These are phyloP conservation scores for Prolemur simus DNA, from an alignment of 2,113 vertebrate species.

Conservation along the genomic window DNA sequence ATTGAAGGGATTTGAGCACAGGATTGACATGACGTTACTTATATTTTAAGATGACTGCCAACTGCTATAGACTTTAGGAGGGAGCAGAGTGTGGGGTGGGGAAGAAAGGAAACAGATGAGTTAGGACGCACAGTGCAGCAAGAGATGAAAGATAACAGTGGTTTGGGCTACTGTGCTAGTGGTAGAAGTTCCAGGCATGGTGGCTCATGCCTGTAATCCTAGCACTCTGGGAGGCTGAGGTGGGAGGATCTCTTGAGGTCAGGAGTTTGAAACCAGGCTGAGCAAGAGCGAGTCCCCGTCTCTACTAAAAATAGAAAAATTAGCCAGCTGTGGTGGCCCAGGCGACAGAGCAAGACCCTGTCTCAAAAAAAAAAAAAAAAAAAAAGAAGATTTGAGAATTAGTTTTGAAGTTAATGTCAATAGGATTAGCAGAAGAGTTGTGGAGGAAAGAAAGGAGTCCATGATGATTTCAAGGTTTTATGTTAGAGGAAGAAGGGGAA, in stretches of 20 bases:
- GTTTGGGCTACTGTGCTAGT: too few relatives aligned
- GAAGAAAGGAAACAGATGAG: background rate
- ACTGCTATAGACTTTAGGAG: background rate
- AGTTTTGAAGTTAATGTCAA: background rate
- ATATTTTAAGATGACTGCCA: background rate
- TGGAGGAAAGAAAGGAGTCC: background rate
- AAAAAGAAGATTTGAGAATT: background rate
- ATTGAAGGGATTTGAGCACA: background rate
- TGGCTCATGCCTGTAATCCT: too few relatives aligned
- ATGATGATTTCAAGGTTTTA: slow-evolving; percentile 21
- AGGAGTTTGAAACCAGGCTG: too few relatives aligned
- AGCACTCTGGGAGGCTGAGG: too few relatives aligned
- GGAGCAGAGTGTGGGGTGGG: too few relatives aligned
- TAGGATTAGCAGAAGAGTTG: background rate
- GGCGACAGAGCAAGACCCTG: too few relatives aligned
- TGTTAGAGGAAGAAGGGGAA: background rate
- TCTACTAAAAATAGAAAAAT: too few relatives aligned
- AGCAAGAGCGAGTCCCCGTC: too few relatives aligned
- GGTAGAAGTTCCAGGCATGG: background rate
- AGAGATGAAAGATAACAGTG: background rate
- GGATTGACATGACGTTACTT: background rate
- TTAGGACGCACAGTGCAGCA: background rate
- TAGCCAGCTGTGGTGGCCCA: too few relatives aligned
- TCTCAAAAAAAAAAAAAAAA: too few relatives aligned
- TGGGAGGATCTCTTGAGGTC: too few relatives aligned